phyloP scores from a whole-genome alignment of 2,888 invertebrate species.

The Cephus pulcher region DNA sequence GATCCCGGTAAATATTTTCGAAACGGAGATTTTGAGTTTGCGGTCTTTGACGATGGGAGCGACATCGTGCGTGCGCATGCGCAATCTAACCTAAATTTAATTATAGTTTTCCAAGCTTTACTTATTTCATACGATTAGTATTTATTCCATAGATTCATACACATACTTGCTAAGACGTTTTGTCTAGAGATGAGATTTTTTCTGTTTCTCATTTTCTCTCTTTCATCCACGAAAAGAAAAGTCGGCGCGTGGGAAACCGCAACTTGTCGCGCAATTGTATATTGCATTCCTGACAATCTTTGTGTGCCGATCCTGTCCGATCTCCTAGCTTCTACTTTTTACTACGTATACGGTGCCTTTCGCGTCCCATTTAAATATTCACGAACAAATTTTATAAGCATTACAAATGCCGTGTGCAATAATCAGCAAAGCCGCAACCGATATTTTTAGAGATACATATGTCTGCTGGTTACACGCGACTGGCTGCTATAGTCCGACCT shows the following conservation, averaged over 20 bases:
- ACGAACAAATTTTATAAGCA: background rate
- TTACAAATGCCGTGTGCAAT: background rate
- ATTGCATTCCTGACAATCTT: background rate
- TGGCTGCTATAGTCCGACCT: background rate
- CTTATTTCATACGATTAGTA: background rate
- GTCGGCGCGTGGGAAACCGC: background rate
- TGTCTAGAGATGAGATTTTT: background rate
- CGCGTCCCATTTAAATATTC: background rate
- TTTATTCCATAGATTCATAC: background rate
- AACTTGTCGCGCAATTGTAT: background rate
- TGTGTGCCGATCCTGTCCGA: background rate
- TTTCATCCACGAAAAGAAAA: background rate
- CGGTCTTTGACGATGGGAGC: background rate
- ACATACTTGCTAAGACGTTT: background rate
- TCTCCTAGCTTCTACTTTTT: background rate
- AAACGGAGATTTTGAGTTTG: background rate
- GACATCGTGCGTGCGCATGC: background rate
- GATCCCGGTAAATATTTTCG: background rate
- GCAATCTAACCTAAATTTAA: background rate
- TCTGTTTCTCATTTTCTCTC: background rate
- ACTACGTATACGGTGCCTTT: background rate
- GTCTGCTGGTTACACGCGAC: background rate
- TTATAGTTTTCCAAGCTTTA: constrained; percentile 1
- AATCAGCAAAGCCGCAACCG: background rate
- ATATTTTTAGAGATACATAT: background rate